These are phyloP conservation scores for Zelleria hepariella DNA, from an alignment of 2,888 invertebrate species.

Conservation along the genomic window DNA sequence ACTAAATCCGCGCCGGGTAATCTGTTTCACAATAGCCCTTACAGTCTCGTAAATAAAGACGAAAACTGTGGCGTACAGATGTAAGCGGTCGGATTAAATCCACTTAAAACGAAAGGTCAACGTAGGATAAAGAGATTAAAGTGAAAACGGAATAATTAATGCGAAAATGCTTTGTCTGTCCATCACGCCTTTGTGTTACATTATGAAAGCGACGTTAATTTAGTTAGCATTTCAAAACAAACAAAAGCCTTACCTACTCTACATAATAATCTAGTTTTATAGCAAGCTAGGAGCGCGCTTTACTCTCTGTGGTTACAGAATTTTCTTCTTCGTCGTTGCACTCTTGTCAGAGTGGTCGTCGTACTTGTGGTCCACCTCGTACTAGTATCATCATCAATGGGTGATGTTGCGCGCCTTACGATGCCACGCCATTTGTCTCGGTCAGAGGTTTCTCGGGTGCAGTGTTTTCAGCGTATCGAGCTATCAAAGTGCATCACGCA, in stretches of 20 bases:
- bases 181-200: neutral
- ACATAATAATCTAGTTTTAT: no score
- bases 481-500: no score
- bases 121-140: conserved; percentile 32
- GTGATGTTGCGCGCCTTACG: no score
- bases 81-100: conserved; percentile 9
- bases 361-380: no score
- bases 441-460: no score
- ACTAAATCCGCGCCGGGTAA: neutral
- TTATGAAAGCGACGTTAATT: neutral
- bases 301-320: no score
- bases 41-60: neutral
- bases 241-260: neutral
- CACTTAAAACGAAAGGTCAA: conserved; percentile 27
- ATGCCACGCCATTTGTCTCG: no score
- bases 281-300: no score
- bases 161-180: conserved; percentile 10
- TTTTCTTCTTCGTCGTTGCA: no score
- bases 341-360: no score
- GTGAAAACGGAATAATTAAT: conserved; percentile 36
- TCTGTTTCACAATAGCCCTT: neutral
- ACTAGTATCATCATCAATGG: no score
- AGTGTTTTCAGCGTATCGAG: no score
- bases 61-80: neutral
- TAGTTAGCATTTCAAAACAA: neutral